Evolutionary conservation across 2,113 vertebrate species (phyloP).

Genomic region (Catharus fuscescens): DNA sequence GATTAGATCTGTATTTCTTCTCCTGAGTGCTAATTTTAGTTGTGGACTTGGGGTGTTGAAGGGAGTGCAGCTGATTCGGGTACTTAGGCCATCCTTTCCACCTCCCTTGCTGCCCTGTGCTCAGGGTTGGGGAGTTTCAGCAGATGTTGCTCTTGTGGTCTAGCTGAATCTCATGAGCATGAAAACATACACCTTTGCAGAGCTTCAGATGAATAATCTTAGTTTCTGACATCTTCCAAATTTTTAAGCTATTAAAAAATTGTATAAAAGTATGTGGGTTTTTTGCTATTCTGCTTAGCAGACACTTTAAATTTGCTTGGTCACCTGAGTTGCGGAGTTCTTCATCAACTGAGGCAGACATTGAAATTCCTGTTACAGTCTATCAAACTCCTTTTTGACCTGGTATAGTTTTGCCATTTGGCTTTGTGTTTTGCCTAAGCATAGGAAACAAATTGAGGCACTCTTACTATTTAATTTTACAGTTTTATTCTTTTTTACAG

Average conservation of each 20-base stretch:
- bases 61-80: neutral
- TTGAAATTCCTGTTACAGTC: neutral
- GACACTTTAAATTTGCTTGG: neutral
- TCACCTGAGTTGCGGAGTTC: neutral
- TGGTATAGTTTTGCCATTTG: neutral
- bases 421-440: neutral
- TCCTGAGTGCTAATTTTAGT: neutral
- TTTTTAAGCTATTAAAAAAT: neutral
- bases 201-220: neutral
- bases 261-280: fast-evolving
- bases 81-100: neutral
- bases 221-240: neutral
- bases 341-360: neutral
- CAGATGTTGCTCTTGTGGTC: neutral
- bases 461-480: neutral
- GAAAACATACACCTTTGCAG: neutral
- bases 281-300: neutral
- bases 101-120: fast-evolving
- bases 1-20: neutral
- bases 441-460: neutral
- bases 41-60: neutral
- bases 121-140: neutral
- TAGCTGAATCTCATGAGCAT: neutral
- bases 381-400: neutral
- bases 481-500: neutral